These are phyloP conservation scores for Sus scrofa DNA, from an alignment of 2,113 vertebrate species.

Conservation along the genomic window T2T-Sscrofa CM000813.6:103928001-103928500, in stretches of 20 bases:
- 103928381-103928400: neutral
- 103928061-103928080: neutral
- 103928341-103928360: constrained; percentile 19
- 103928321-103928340: neutral
- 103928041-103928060: neutral
- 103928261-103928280: neutral
- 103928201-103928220: neutral
- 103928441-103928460: neutral
- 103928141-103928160: neutral
- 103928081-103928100: neutral
- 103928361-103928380: neutral
- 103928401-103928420: neutral
- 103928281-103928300: neutral
- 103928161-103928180: neutral
- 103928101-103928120: neutral
- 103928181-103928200: neutral
- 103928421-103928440: neutral
- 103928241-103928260: neutral
- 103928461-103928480: neutral
- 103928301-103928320: neutral
- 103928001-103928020: neutral
- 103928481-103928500: neutral
- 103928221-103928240: constrained; percentile 5
- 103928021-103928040: neutral
- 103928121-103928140: neutral